Base-by-base conservation (phyloP, 2,113 vertebrate species). In the Alexandromys fortis region DNA sequence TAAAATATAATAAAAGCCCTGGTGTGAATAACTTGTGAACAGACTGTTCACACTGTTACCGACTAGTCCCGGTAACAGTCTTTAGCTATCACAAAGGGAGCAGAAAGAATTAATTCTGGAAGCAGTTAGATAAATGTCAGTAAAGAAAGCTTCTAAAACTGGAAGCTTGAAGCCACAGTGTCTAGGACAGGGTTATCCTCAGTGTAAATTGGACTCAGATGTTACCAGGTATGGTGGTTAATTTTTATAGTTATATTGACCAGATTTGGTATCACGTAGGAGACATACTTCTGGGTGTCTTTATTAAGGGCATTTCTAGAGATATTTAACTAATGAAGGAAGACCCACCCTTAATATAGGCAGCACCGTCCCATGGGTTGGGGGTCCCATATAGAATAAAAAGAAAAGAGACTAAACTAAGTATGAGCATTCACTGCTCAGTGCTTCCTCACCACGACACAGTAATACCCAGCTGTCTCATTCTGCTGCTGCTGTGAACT, bases 81-180 rank as follows among this genome's bases (percentile, higher is more conserved):
- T 79, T 55, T 45, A 86, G 52, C 0, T 26, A 14, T 58, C 78
- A 86, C 47, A 90, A 89, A 92, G 3, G 11, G 68, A 73, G 86
- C 45, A 28, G 14, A 92, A 78, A 61, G 8, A 72, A 55, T 94
- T 92, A 91, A 76, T 92, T 38, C 70, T 83, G 38, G 45, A 92
- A 85, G 33, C 72, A 45, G 68, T 47, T 87, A 87, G 70, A 10
- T 92, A 70, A 90, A 92, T 6, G n/a, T 87, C 9, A 90, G 61
- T 65, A 92, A 89, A 93, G 52, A 89, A 82, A 89, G 49, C 63
- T 68, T 91, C 61, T 91, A 19, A 65, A 92, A 73, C 7, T 91
- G 16, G 42, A 19, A 70, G 28, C 73, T 28, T 14, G 73, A 91
- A n/a, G 38, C 58, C 16, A 8, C 7, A 38, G 58, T 2, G 55